Conservation (phyloP, 2,888 invertebrate species). For the Drosophila melanocephala region DNA sequence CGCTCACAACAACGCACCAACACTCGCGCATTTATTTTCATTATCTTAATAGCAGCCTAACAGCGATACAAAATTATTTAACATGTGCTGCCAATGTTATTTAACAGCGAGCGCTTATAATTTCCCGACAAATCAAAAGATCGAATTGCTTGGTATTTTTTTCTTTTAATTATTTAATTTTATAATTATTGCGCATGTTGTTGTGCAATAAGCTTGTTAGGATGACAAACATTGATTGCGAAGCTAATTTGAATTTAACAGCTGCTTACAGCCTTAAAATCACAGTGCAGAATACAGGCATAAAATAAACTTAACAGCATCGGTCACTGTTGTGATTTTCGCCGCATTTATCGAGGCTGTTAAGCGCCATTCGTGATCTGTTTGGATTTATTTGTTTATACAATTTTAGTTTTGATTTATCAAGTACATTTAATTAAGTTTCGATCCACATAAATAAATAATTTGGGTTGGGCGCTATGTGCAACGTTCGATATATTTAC, state of each 20-base stretch:
- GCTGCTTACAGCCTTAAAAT: neutral
- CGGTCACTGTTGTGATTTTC: slow-evolving; percentile 2
- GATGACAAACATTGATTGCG: neutral
- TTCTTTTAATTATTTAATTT: neutral
- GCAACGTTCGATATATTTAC: neutral
- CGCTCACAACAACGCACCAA: slow-evolving; percentile 41
- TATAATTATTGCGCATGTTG: neutral
- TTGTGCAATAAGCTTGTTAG: neutral
- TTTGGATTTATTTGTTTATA: neutral
- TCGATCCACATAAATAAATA: neutral
- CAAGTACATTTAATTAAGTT: neutral
- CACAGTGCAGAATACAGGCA: neutral
- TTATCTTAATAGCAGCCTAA: slow-evolving; percentile 3
- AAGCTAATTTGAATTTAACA: neutral
- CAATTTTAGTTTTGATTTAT: neutral
- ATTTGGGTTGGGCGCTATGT: neutral
- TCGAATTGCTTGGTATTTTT: neutral
- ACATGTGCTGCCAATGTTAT: slow-evolving; percentile 10
- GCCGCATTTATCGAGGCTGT: slow-evolving; percentile 17
- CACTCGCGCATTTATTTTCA: slow-evolving; percentile 29
- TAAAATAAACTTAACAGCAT: neutral
- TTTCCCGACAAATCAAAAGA: neutral
- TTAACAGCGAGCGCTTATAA: slow-evolving; percentile 7
- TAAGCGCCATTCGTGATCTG: neutral
- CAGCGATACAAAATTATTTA: slow-evolving; percentile 9